Conservation (phyloP, 2,888 invertebrate genomes). For the Thymelicus sylvestris region DNA sequence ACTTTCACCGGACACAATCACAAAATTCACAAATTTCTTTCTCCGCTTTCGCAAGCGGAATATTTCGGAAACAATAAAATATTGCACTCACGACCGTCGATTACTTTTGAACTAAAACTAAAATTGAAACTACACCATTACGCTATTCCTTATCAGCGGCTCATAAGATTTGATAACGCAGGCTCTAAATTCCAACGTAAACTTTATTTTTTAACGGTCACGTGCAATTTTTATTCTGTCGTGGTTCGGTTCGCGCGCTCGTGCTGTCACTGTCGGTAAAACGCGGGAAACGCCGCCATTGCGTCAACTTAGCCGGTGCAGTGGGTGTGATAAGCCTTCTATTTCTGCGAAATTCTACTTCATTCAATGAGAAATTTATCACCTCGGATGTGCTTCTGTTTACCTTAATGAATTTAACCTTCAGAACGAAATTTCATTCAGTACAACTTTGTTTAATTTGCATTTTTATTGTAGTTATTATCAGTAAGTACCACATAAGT, state of each 20-base stretch:
- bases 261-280: slow-evolving; percentile 45
- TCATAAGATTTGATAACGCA: slow-evolving; percentile 41
- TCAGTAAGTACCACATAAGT: not conserved
- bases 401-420: slow-evolving; percentile 25
- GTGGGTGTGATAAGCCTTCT: slow-evolving; percentile 48
- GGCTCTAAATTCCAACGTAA: slow-evolving; percentile 26
- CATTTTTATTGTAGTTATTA: slow-evolving; percentile 29
- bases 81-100: slow-evolving; percentile 19
- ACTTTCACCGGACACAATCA: slow-evolving; percentile 12
- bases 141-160: slow-evolving; percentile 31
- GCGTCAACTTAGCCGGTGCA: slow-evolving; percentile 43
- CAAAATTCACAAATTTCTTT: slow-evolving; percentile 10
- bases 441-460: slow-evolving; percentile 23
- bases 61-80: slow-evolving; percentile 5
- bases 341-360: slow-evolving; percentile 39
- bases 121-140: slow-evolving; percentile 29
- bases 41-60: not conserved
- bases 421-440: slow-evolving; percentile 30
- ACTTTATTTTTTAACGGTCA: slow-evolving; percentile 38
- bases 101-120: slow-evolving; percentile 36
- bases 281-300: slow-evolving; percentile 46
- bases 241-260: slow-evolving; percentile 47
- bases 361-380: slow-evolving; percentile 33
- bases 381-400: slow-evolving; percentile 6
- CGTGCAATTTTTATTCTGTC: slow-evolving; percentile 45